Base-by-base conservation (phyloP, 2,113 vertebrate species). In the Mobula birostris region DNA sequence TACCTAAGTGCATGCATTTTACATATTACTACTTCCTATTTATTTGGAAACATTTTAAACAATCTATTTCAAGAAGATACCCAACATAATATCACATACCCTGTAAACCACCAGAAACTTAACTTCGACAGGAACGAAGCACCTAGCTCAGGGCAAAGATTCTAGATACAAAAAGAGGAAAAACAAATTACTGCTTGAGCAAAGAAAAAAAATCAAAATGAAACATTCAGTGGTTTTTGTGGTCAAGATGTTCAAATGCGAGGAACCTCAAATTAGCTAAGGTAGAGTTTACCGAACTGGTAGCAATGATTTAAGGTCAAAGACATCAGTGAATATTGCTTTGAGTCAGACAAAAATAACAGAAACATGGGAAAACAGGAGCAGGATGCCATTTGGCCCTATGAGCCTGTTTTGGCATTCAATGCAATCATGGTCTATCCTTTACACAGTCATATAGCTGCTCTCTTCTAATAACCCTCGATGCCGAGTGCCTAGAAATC, bases 41-140 rank as follows among this genome's bases (percentile, higher is more conserved):
- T 14, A 40, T 82, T 82, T 74, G 72, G 72, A 74, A 74, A 74
- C 63, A 66, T 74, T 74, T 74, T 19, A 74, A 74, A 24, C 1
- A 5, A 74, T 24, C 5, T 24, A 74, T 95, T 2, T 80, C 8
- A 15, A 61, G 61, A 1, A 68, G 61, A 29, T 17, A 66, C 27
- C 12, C 2, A 56, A 24, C 48, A 80, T 27, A 58, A 48, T 93
- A 87, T 36, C 80, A 95, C 97, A 97, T 96, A 99, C 99, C 98
- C 96, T 90, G 97, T 98, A 95, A 99, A 98, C 99, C 99, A 99
- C 98, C 98, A 99, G 96, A 99, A 99, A 0, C 97, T 98, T 94
- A 99, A 97, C 95, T 96, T 98, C 94, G 99, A 99, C 29, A 99
- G 98, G 95, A 99, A 99, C 7, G 98, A 98, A 7, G 98, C 98